Evolutionary conservation across 2,888 invertebrate species (phyloP).

Genomic region (Leptopilina myrica): DNA sequence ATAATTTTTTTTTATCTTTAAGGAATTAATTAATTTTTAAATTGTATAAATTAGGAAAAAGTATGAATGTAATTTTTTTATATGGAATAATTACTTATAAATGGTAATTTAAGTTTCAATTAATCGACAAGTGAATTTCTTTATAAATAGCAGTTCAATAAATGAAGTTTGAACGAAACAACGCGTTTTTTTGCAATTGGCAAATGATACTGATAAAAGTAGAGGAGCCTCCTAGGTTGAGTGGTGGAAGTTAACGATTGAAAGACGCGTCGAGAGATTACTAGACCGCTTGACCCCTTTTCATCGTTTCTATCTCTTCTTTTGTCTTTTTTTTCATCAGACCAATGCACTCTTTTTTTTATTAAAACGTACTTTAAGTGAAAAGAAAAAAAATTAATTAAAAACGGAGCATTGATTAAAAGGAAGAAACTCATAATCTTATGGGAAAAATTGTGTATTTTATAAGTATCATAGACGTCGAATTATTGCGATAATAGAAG

Average conservation of each 20-base stretch:
- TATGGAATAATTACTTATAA: too few relatives aligned
- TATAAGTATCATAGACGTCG: too few relatives aligned
- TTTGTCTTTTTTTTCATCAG: neutral
- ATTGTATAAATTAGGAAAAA: too few relatives aligned
- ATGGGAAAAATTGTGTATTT: too few relatives aligned
- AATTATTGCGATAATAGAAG: too few relatives aligned
- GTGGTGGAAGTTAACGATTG: conserved; percentile 26
- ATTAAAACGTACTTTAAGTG: neutral
- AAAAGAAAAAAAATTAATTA: neutral
- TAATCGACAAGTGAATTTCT: neutral
- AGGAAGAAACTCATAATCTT: neutral
- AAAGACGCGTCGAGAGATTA: conserved; percentile 32
- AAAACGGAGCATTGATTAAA: neutral
- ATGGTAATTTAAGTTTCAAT: neutral
- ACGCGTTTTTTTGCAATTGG: neutral
- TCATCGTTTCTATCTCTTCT: conserved; percentile 20
- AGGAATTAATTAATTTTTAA: too few relatives aligned
- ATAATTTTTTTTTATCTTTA: too few relatives aligned
- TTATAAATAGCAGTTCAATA: neutral
- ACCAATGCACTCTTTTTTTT: conserved; percentile 10
- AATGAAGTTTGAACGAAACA: neutral
- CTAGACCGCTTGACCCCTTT: conserved; percentile 39
- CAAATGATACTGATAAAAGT: conserved; percentile 2
- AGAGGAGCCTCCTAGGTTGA: conserved; percentile 9
- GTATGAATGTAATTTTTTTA: too few relatives aligned